Base-by-base conservation (phyloP, 1,140 invertebrate genomes). In the Heliconius hewitsoni region DNA sequence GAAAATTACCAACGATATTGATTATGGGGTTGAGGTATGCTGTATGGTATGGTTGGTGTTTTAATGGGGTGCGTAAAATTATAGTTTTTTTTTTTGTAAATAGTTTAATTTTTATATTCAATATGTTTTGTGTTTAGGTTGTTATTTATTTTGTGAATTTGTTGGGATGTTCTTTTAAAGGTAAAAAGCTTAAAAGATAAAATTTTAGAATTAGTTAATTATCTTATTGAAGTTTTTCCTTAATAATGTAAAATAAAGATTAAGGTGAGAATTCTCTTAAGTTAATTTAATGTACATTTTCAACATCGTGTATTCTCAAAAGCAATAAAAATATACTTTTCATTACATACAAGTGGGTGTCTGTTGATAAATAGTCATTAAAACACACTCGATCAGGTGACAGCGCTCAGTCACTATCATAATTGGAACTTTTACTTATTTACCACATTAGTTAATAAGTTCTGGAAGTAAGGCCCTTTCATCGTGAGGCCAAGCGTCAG, bases 371-470 rank as follows among this genome's bases (percentile, higher is more conserved):
- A 66, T 66, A 16, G 60, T 30, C 60, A 66, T 66, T 66, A 66
- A 66, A 66, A 6, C 11, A 66, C 23, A 66, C 60, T 66, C 18
- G 71, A 66, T 71, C 46, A 66, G 39, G 57, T 74, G 52, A 72
- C 75, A 77, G 77, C 82, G 74, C 78, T 81, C 79, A 83, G 74
- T 84, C 80, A 82, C 76, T 81, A 82, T 84, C 78, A 82, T 84
- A 84, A 85, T 88, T 87, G 84, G 76, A 81, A 84, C 89, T 90
- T 89, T 89, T 90, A 89, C 87, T 87, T 82, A 88, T 87, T 89
- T 88, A 89, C 86, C 82, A 85, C 79, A 73, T 66, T 23, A 73
- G 74, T 78, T 80, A 82, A 81, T 82, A 76, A 82, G 80, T 75
- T 83, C 81, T 83, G 75, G 81, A 84, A 82, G 82, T 86, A 82